These are phyloP conservation scores for Nesospiza acunhae DNA, from an alignment of 2,113 vertebrate species.

Conservation along the genomic window DNA sequence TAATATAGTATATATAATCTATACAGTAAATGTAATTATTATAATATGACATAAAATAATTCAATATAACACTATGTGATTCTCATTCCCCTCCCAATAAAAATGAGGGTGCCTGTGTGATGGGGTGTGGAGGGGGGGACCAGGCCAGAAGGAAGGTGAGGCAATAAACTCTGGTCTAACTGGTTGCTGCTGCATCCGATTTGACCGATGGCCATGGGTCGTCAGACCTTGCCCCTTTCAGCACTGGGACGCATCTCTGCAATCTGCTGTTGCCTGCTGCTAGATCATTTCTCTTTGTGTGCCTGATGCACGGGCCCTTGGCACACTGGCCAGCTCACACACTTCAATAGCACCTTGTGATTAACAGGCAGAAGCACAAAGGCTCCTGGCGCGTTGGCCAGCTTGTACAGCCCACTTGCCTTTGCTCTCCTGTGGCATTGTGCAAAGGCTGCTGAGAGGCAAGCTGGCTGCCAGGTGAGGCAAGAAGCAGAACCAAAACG, in stretches of 20 bases:
- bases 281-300: constrained; percentile 44
- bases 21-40: not conserved
- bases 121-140: not conserved
- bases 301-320: constrained; percentile 32
- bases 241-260: constrained; percentile 26
- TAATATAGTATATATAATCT: not conserved
- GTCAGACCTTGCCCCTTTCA: constrained; percentile 44
- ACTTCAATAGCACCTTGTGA: constrained; percentile 60
- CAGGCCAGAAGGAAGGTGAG: not conserved
- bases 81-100: not conserved
- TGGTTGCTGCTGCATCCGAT: not conserved
- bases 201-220: constrained; percentile 47
- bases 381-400: constrained; percentile 18
- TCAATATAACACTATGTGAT: not conserved
- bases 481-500: not conserved
- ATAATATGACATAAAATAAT: not conserved
- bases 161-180: not conserved
- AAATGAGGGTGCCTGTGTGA: not conserved
- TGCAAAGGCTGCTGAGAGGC: constrained; percentile 33
- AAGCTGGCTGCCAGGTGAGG: constrained; percentile 30
- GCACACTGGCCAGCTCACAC: not conserved
- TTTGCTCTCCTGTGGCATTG: not conserved
- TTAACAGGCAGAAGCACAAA: constrained; percentile 60
- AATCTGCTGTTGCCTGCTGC: constrained; percentile 64
- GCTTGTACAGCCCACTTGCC: not conserved